Conservation (phyloP, 2,113 vertebrate genomes). For the Capreolus pygargus region DNA sequence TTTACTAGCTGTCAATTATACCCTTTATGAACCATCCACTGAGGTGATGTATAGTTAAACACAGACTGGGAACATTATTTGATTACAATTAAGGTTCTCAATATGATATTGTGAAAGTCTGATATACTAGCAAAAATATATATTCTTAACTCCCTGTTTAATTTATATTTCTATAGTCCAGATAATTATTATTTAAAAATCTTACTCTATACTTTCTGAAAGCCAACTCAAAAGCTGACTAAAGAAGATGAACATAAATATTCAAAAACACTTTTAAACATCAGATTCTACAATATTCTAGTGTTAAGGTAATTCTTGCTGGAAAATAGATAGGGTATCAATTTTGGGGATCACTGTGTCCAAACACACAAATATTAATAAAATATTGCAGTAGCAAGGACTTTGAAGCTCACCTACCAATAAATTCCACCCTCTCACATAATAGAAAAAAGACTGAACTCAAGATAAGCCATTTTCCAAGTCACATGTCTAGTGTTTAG, state of each 20-base stretch:
- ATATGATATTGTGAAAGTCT: constrained; percentile 12
- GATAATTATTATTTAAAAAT: constrained; percentile 38
- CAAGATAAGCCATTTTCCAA: not conserved
- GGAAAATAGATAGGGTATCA: not conserved
- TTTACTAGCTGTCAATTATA: constrained; percentile 52
- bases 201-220: not conserved
- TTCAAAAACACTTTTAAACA: too few relatives aligned
- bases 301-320: not conserved
- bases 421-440: not conserved
- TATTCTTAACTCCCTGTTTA: constrained; percentile 8
- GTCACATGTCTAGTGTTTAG: not conserved
- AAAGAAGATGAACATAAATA: not conserved
- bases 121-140: constrained; percentile 8
- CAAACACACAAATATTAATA: not conserved
- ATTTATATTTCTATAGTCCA: constrained; percentile 45
- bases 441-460: not conserved
- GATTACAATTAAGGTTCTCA: constrained; percentile 48
- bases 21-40: not conserved
- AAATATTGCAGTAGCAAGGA: not conserved
- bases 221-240: constrained; percentile 18
- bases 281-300: not conserved
- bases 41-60: constrained; percentile 47
- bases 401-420: not conserved
- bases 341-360: not conserved
- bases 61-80: constrained; percentile 34